phyloP scores from a whole-genome alignment of 2,113 vertebrate species.

The Psettodes erumei region DNA sequence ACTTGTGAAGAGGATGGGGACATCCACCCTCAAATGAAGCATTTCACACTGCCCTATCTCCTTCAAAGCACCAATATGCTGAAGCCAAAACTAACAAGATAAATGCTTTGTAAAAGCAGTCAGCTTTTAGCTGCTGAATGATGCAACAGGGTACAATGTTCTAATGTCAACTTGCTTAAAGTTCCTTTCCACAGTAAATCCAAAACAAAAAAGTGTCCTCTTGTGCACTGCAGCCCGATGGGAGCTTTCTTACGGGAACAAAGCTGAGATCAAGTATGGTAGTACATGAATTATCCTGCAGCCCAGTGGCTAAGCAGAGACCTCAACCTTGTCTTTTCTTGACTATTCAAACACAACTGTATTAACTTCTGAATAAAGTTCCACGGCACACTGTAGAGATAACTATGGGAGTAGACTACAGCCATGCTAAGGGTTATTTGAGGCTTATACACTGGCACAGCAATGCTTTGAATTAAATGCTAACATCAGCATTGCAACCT shows the following conservation, averaged over 20 bases:
- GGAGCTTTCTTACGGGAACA: constrained; percentile 42
- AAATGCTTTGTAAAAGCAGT: constrained; percentile 34
- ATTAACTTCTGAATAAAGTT: constrained; percentile 30
- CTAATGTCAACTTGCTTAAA: constrained; percentile 64
- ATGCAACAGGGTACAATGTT: constrained; percentile 43
- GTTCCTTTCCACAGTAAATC: constrained; percentile 52
- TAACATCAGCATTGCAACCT: not conserved
- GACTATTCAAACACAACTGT: constrained; percentile 7
- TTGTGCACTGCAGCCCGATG: constrained; percentile 11
- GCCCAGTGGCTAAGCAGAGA: constrained; percentile 1
- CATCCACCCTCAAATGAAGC: constrained; percentile 31
- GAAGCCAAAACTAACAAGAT: constrained; percentile 52
- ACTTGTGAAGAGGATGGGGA: constrained; percentile 18
- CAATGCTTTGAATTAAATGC: not conserved
- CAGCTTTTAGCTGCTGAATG: constrained; percentile 46
- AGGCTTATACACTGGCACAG: not conserved
- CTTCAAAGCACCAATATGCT: constrained; percentile 34
- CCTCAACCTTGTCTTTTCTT: constrained; percentile 27
- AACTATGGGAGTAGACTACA: not conserved
- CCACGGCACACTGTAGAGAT: not conserved
- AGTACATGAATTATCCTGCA: constrained; percentile 41
- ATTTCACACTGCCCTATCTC: constrained; percentile 41
- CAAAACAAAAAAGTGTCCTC: constrained; percentile 35
- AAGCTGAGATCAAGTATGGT: constrained; percentile 33
- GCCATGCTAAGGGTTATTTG: not conserved